Percentiles rank a stretch among this genome's conserved stretches.
phyloP scores from a whole-genome alignment of 2,888 invertebrate species.

The Dicyrtomina minuta region DNA sequence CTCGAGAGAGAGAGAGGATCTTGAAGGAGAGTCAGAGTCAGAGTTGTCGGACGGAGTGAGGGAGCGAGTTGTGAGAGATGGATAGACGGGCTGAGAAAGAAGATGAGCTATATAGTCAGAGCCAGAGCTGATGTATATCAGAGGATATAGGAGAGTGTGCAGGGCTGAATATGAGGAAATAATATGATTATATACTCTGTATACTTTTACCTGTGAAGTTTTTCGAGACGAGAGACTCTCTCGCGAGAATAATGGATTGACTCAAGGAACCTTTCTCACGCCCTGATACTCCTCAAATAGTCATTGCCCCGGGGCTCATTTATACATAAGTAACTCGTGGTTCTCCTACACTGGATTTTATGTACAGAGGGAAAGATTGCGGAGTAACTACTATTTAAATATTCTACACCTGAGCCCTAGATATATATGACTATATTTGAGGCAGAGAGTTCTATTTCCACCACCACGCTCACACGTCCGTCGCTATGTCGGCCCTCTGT shows the following conservation, averaged over 20 bases:
- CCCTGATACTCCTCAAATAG: conserved; percentile 41
- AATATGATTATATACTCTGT: too few species aligned
- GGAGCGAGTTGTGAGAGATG: not conserved
- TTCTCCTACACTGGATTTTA: not conserved
- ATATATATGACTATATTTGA: too few species aligned
- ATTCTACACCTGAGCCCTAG: too few species aligned
- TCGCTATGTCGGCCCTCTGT: too few species aligned
- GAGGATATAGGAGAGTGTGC: not conserved
- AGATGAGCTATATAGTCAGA: not conserved
- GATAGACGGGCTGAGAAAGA: not conserved
- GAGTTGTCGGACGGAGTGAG: not conserved
- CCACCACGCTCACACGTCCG: too few species aligned
- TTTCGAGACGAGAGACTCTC: too few species aligned
- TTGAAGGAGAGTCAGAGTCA: not conserved
- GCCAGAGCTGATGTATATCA: not conserved
- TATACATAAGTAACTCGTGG: not conserved
- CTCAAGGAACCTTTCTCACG: conserved; percentile 52
- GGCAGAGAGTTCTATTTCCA: too few species aligned
- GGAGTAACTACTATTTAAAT: too few species aligned
- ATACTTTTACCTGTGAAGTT: too few species aligned
- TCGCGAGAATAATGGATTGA: conserved; percentile 33
- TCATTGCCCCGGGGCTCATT: conserved; percentile 30
- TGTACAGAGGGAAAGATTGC: not conserved
- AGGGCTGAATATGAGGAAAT: not conserved
- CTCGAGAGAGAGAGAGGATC: not conserved